Evolutionary conservation across 2,888 invertebrate genomes (phyloP), one percentile per base, ranked within the genome.

Genomic region (Microplitis manilae): DNA sequence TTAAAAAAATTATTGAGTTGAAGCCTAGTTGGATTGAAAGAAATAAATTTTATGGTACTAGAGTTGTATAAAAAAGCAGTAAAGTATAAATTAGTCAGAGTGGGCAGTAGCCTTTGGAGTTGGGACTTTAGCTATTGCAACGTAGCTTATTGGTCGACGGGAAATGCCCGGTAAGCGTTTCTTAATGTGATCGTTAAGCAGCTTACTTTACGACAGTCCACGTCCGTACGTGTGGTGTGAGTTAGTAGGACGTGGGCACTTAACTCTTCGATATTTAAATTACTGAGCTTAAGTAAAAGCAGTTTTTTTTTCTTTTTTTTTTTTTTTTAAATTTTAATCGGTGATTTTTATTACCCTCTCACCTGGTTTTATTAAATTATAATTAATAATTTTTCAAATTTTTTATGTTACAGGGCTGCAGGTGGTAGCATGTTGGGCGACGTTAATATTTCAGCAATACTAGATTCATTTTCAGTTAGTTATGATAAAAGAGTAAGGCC

Each of bases 401-500:
- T 80, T 81, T 81, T 80, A 87, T 84, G 84, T 92, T 91, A 65
- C 92, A 94, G 94, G 90, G 92, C 93, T 89, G 93, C 93, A 88
- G 94, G 94, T 86, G 95, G 94, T 88, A 96, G 96, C 91, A 96
- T 95, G 95, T 93, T 96, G 90, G 96, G 96, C 87, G 96, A 96
- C 90, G 96, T 96, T 90, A 97, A 97, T 94, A 97, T 97, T 92
- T 97, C 97, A 89, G 96, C 96, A 90, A 97, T 97, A 90, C 93
- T 97, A 92, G 96, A 97, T 92, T 96, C 96, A 90, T 96, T 97
- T 93, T 97, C 97, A 91, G 95, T 96, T 92, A 97, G 96, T 92
- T 98, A 98, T 92, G 98, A 98, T 94, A 98, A 98, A 95, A 95
- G 98, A 95, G 96, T 98, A 94, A 96, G 98, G 93, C 98, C 98